Evolutionary conservation across 92 coral and sea anemone genomes (phyloP).

Genomic region (Anthopleura xanthogrammica): DNA sequence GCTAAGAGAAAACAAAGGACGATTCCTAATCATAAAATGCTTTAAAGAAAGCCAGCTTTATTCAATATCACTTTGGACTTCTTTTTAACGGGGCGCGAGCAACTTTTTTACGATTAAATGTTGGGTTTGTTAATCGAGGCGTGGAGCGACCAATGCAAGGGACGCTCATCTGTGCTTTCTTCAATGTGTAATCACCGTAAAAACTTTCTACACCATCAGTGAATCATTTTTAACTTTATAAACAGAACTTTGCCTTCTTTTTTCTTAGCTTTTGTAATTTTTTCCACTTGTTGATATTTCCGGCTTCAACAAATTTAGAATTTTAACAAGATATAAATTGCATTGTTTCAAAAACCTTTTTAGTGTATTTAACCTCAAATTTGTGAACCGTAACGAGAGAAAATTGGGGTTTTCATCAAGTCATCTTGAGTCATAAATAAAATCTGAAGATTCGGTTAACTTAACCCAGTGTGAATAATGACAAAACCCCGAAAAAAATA

Average conservation of each 20-base stretch:
- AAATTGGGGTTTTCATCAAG: neutral
- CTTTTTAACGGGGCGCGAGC: neutral
- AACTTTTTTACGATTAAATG: neutral
- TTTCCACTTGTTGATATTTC: neutral
- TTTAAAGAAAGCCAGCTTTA: conserved; percentile 16
- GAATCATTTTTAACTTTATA: conserved; percentile 8
- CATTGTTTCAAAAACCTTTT: neutral
- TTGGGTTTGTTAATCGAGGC: conserved; percentile 14
- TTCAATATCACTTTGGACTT: neutral
- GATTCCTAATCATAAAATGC: neutral
- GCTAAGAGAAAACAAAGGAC: conserved; percentile 29
- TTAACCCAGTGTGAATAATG: neutral
- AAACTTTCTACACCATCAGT: conserved; percentile 19
- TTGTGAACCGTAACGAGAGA: neutral
- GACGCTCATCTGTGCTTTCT: conserved; percentile 11
- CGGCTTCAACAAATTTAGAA: neutral
- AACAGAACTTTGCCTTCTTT: conserved; percentile 5
- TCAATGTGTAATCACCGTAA: conserved; percentile 24
- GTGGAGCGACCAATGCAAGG: conserved; percentile 2
- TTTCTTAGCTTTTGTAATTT: neutral
- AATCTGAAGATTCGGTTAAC: neutral
- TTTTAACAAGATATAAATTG: neutral
- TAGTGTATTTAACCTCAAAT: neutral
- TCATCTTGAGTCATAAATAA: conserved; percentile 1
- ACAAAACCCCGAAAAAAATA: neutral